A percentile compares a stretch with the other conserved stretches of the same genome.
Conservation (phyloP, 2,888 invertebrate species). For the Sialis lutaria region DNA sequence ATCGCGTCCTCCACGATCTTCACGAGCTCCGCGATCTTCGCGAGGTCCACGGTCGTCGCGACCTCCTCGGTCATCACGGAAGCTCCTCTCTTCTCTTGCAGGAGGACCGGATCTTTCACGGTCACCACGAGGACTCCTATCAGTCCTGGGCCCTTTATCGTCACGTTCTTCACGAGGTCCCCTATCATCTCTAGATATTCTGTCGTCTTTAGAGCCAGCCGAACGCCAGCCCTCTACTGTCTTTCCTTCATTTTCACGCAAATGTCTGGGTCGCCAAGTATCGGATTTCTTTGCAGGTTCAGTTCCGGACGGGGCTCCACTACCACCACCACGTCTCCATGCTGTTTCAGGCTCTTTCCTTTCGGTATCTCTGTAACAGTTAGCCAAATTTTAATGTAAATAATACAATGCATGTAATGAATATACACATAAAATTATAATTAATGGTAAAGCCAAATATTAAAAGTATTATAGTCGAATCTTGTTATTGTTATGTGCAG, state of each 20-base stretch:
- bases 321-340: constrained; percentile 4
- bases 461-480: too few species aligned
- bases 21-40: constrained; percentile 7
- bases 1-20: constrained; percentile 8
- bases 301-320: constrained; percentile 2
- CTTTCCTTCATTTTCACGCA: constrained; percentile 8
- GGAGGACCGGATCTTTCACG: constrained; percentile 5
- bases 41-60: not conserved
- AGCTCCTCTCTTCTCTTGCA: constrained; percentile 1
- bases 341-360: constrained; percentile 5
- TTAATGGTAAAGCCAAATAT: too few species aligned
- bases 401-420: too few species aligned
- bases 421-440: too few species aligned
- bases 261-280: constrained; percentile 15
- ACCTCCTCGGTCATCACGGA: not conserved
- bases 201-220: not conserved
- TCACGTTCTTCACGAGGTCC: not conserved
- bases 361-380: too few species aligned
- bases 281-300: constrained; percentile 15
- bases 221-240: constrained; percentile 6
- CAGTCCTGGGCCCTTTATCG: not conserved
- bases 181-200: not conserved
- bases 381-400: too few species aligned
- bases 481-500: too few species aligned
- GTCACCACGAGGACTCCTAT: constrained; percentile 3